phyloP scores from a whole-genome alignment of 2,797 vertebrate species.

The Trachurus trachurus region DNA sequence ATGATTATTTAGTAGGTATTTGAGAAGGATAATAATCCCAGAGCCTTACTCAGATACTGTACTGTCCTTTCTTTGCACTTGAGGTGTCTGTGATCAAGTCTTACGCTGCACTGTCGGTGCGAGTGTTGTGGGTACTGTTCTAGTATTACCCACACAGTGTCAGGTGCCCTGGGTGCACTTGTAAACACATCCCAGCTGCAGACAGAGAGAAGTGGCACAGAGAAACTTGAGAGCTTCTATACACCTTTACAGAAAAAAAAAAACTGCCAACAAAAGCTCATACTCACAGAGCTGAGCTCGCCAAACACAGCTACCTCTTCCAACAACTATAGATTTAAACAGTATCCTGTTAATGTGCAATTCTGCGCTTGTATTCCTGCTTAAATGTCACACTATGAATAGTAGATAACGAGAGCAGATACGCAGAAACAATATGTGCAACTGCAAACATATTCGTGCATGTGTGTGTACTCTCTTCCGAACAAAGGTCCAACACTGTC shows the following conservation, averaged over 20 bases:
- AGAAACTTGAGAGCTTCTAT: constrained; percentile 57
- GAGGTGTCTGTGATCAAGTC: constrained; percentile 67
- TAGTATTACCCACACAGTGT: constrained; percentile 78
- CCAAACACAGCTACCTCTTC: background rate
- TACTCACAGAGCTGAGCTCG: background rate
- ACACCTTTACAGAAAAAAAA: constrained; percentile 49
- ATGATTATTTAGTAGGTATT: background rate
- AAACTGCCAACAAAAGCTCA: background rate
- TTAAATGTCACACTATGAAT: background rate
- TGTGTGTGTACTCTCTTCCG: background rate
- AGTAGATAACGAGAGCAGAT: background rate
- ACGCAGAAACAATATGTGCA: background rate
- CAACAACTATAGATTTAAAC: background rate
- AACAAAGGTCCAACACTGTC: background rate
- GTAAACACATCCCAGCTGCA: constrained; percentile 73
- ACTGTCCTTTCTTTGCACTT: constrained; percentile 70
- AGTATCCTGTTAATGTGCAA: background rate
- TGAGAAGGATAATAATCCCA: constrained; percentile 14
- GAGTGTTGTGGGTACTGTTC: constrained; percentile 54
- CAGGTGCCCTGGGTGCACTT: constrained; percentile 65
- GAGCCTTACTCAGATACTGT: constrained; percentile 19
- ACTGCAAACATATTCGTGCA: background rate
- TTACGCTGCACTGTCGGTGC: constrained; percentile 35
- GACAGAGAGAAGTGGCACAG: constrained; percentile 62
- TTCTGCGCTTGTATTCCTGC: background rate